Conservation (phyloP, 2,113 vertebrate genomes). For the Mixornis gularis region DNA sequence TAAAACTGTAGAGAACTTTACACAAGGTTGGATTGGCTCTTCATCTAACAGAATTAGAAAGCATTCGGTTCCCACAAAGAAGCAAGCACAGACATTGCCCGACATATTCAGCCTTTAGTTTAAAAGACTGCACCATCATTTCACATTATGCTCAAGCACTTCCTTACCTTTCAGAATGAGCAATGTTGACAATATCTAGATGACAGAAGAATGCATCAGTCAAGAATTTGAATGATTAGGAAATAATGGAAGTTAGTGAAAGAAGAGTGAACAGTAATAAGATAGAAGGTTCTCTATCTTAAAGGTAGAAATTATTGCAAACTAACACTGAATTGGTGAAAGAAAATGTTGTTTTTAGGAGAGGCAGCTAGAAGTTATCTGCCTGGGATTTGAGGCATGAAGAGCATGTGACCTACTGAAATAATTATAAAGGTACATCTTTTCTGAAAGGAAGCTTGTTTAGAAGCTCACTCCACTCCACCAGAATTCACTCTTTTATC, state of each 20-base stretch:
- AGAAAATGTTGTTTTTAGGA: neutral
- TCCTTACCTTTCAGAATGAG: neutral
- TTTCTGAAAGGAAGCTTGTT: neutral
- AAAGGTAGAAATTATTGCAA: neutral
- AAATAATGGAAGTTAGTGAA: neutral
- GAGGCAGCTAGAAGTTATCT: neutral
- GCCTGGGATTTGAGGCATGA: neutral
- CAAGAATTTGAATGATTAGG: neutral
- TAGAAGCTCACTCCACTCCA: neutral
- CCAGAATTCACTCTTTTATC: neutral
- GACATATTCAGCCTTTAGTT: neutral
- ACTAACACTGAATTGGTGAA: neutral
- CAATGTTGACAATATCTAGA: neutral
- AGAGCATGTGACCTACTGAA: neutral
- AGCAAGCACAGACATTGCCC: neutral
- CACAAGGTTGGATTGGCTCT: neutral
- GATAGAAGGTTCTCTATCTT: neutral
- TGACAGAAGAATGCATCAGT: neutral
- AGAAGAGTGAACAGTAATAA: neutral
- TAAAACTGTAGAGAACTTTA: neutral
- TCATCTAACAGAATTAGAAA: neutral
- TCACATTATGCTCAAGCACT: neutral
- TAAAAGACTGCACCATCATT: neutral
- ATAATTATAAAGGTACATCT: neutral
- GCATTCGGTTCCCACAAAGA: neutral